A percentile compares a stretch with the other conserved stretches of the same genome.
These are phyloP conservation scores for Madoqua kirkii DNA, from an alignment of 2,113 vertebrate species.

Conservation along the genomic window DNA sequence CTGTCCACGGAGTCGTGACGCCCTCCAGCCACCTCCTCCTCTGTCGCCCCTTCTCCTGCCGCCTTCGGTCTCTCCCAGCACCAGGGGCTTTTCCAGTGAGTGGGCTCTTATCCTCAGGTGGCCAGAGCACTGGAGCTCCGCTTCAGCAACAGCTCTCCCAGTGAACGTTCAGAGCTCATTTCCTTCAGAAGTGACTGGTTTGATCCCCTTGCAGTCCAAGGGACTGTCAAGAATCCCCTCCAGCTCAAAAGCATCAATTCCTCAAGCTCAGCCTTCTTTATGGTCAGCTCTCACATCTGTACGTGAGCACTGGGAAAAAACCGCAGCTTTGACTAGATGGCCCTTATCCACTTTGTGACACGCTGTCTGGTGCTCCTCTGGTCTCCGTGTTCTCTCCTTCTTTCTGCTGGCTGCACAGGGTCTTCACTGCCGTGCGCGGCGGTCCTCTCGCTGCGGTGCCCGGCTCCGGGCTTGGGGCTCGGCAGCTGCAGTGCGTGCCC, in stretches of 20 bases:
- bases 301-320: neutral
- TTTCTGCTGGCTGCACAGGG: neutral
- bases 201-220: neutral
- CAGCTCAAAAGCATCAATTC: neutral
- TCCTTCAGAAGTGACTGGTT: neutral
- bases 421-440: rapidly evolving
- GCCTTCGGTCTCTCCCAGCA: neutral
- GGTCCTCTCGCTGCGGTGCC: rapidly evolving
- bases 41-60: neutral
- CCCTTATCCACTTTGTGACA: neutral
- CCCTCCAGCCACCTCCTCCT: neutral
- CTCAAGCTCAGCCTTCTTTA: neutral
- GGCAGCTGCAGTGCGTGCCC: rapidly evolving
- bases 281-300: neutral
- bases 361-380: neutral
- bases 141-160: neutral
- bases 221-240: neutral
- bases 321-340: neutral
- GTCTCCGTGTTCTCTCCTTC: neutral
- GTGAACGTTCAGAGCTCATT: neutral
- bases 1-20: neutral
- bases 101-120: neutral
- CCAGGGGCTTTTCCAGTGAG: neutral
- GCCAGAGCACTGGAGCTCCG: neutral
- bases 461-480: neutral